A percentile compares a stretch with the other conserved stretches of the same genome.
Conservation (phyloP, 2,113 vertebrate genomes). For the Malurus melanocephalus region DNA sequence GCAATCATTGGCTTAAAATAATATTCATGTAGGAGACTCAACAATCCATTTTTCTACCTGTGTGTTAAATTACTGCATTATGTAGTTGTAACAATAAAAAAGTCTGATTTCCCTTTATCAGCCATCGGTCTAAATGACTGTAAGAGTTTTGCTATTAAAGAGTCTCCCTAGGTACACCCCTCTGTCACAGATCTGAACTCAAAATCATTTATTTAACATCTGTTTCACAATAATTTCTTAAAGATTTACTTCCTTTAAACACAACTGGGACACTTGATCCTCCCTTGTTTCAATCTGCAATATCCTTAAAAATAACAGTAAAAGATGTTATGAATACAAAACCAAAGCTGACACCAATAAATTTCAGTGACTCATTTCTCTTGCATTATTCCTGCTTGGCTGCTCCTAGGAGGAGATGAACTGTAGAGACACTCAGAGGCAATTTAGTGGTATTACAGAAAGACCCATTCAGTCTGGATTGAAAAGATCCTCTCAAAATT, state of each 20-base stretch:
- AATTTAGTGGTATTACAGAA: slow-evolving; percentile 50
- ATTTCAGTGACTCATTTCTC: slow-evolving; percentile 68
- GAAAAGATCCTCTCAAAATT: not conserved
- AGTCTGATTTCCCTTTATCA: slow-evolving; percentile 2
- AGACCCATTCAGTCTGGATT: not conserved
- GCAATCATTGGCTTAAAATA: not conserved
- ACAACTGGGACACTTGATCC: slow-evolving; percentile 65
- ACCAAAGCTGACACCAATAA: slow-evolving; percentile 67
- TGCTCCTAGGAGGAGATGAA: slow-evolving; percentile 28
- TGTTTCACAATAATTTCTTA: slow-evolving; percentile 64
- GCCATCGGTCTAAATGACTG: slow-evolving; percentile 4
- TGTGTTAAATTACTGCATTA: not conserved
- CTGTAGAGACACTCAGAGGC: slow-evolving; percentile 70
- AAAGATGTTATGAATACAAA: slow-evolving; percentile 64
- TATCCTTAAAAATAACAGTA: slow-evolving; percentile 68
- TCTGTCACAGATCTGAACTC: slow-evolving; percentile 57
- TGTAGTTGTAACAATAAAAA: not conserved
- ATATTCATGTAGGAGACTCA: not conserved
- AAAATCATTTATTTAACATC: slow-evolving; percentile 68
- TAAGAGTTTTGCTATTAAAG: slow-evolving; percentile 34
- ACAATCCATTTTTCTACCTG: not conserved
- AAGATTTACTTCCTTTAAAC: slow-evolving; percentile 71
- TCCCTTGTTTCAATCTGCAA: slow-evolving; percentile 68
- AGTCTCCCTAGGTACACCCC: not conserved
- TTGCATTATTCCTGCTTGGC: slow-evolving; percentile 46